Conservation (phyloP, 2,113 vertebrate genomes). For the Hippocampus guttulatus region DNA sequence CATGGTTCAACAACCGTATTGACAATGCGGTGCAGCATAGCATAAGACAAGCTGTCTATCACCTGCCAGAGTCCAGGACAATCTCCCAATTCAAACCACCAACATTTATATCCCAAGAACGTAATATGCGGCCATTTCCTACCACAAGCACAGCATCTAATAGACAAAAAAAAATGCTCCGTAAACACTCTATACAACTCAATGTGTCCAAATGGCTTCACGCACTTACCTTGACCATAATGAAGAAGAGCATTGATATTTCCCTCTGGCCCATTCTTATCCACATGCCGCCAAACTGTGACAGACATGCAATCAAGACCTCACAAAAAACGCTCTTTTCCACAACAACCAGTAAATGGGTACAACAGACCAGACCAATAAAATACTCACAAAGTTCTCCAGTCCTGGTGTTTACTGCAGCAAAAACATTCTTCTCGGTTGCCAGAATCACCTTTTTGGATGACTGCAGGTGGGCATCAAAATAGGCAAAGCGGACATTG, state of each 20-base stretch:
- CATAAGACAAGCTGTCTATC: conserved; percentile 11
- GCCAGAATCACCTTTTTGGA: conserved; percentile 89
- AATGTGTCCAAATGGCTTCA: neutral
- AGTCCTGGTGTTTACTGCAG: conserved; percentile 84
- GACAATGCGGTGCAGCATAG: neutral
- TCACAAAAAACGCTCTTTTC: neutral
- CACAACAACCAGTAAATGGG: neutral
- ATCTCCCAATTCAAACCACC: conserved; percentile 95
- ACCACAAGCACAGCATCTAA: conserved; percentile 86
- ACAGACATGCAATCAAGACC: neutral
- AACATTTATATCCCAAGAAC: conserved; percentile 90
- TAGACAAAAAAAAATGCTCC: neutral
- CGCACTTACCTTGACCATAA: conserved; percentile 81
- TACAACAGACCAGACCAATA: neutral
- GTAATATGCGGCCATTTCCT: conserved; percentile 81
- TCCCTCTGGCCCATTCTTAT: conserved; percentile 84
- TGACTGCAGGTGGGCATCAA: conserved; percentile 81
- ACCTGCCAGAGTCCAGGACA: conserved; percentile 89
- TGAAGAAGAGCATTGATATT: conserved; percentile 81
- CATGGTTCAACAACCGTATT: neutral
- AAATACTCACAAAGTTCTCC: conserved; percentile 87
- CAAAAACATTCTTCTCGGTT: conserved; percentile 91
- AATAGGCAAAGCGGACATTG: conserved; percentile 85
- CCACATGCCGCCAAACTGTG: conserved; percentile 92
- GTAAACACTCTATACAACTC: neutral